Base-by-base conservation (phyloP, 2,888 invertebrate species). In the Trichopria drosophilae region DNA sequence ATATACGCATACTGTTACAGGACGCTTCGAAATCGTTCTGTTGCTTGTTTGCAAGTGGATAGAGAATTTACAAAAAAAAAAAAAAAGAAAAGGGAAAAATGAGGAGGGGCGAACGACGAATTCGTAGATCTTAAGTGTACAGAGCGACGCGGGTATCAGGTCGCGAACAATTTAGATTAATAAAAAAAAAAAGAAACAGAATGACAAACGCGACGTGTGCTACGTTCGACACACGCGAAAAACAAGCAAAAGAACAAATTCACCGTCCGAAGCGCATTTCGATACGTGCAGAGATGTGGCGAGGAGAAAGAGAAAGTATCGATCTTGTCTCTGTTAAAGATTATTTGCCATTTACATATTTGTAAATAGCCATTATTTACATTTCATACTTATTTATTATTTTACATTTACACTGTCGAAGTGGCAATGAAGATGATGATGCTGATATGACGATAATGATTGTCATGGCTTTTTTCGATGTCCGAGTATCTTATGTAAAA, bases 351-450 rank as follows among this genome's bases (percentile, higher is more conserved):
- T 71, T 73, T 73, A 68, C 66, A 71, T 71, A 68, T 69, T 68
- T 75, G 74, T 74, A 75, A 72, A 75, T 75, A 75, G 67, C 64
- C 66, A 72, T 74, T 66, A 71, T 72, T 74, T 74, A 69, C 74
- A 67, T 68, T 71, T 71, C 70, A 69, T 69, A 68, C 65, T 72
- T 69, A 74, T 75, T 74, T 74, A 75, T 74, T 74, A 68, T 60
- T 68, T 62, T 67, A 69, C 9, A 26, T 26, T 26, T 26, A 26
- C n/a, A 26, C n/a, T 26, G n/a, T 26, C 26, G 26, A 26, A 10
- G n/a, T 26, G 10, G n/a, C 26, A 2, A 26, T 26, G 9, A 26
- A 10, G 26, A n/a, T 26, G n/a, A 26, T 26, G n/a, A 26, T 26
- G n/a, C 9, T 10, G n/a, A 26, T 26, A 26, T 26, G 9, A 26